phyloP scores from a whole-genome alignment of 2,888 invertebrate genomes.

The Drosophila barbarae region DNA sequence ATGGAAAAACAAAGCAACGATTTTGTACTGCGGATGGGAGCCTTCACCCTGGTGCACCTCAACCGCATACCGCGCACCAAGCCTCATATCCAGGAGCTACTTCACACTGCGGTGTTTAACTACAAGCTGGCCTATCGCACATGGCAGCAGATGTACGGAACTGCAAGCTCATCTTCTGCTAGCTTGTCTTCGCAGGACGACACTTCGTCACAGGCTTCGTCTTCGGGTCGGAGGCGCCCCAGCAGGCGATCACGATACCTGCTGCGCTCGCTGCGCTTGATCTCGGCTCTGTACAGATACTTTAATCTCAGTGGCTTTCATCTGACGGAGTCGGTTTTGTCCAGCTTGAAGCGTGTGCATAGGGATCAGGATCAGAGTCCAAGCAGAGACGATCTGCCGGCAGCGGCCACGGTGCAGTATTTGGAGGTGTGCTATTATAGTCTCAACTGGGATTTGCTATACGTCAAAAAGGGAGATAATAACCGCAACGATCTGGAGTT shows the following conservation, averaged over 20 bases:
- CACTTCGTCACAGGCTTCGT: not conserved
- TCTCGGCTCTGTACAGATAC: slow-evolving; percentile 33
- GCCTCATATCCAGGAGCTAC: slow-evolving; percentile 20
- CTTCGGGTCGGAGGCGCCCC: not conserved
- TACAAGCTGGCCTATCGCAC: slow-evolving; percentile 27
- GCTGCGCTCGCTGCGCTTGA: slow-evolving; percentile 29
- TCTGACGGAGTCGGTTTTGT: slow-evolving; percentile 24
- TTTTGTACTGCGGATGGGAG: slow-evolving; percentile 36
- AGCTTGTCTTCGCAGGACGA: too few species aligned
- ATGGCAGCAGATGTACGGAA: slow-evolving; percentile 11
- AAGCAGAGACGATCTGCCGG: not conserved
- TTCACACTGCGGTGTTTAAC: slow-evolving; percentile 38
- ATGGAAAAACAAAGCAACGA: slow-evolving; percentile 19
- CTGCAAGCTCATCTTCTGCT: not conserved
- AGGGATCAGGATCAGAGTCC: too few species aligned
- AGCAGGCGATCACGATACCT: not conserved
- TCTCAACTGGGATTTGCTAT: slow-evolving; percentile 44
- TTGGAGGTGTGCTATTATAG: slow-evolving; percentile 33
- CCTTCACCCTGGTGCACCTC: slow-evolving; percentile 32
- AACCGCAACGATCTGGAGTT: not conserved
- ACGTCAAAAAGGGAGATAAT: not conserved
- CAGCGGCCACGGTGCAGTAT: slow-evolving; percentile 17
- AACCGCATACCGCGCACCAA: not conserved
- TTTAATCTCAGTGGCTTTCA: slow-evolving; percentile 41
- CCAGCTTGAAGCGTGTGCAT: slow-evolving; percentile 1